Conservation (phyloP, 2,888 invertebrate species). For the Aleiodes alternator region DNA sequence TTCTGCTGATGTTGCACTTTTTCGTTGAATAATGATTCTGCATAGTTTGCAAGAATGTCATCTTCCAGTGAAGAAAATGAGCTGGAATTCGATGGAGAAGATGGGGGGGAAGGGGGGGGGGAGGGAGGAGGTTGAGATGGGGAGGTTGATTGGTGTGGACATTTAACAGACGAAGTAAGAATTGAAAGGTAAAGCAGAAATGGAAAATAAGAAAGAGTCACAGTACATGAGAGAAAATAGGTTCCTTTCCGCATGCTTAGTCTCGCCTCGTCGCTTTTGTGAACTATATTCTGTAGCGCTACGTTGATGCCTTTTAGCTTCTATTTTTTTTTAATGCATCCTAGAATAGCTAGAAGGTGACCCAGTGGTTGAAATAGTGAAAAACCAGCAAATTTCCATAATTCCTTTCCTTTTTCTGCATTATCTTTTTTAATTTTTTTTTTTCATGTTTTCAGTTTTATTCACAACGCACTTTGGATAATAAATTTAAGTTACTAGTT, state of each 20-base stretch:
- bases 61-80: conserved; percentile 4
- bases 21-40: conserved; percentile 30
- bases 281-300: not conserved
- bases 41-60: conserved; percentile 13
- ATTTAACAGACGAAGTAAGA: conserved; percentile 49
- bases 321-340: conserved; percentile 3
- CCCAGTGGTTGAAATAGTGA: conserved; percentile 6
- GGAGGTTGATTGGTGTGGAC: conserved; percentile 46
- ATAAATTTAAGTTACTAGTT: too few relatives aligned
- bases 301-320: conserved; percentile 5
- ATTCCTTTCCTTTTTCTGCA: too few relatives aligned
- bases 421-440: not conserved
- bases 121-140: conserved; percentile 25
- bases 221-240: not conserved
- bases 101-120: conserved; percentile 8
- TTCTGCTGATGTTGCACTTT: conserved; percentile 39
- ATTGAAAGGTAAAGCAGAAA: conserved; percentile 45
- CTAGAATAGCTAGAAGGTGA: conserved; percentile 14
- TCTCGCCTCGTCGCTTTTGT: conserved; percentile 18
- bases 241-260: not conserved
- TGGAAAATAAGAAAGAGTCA: not conserved
- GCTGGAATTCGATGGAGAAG: conserved; percentile 47
- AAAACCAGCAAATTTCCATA: not conserved
- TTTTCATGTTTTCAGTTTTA: not conserved
- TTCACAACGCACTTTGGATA: too few relatives aligned